Evolutionary conservation across 2,113 vertebrate species (phyloP), one percentile per base, ranked within the genome.

Genomic region (Petromus typicus): DNA sequence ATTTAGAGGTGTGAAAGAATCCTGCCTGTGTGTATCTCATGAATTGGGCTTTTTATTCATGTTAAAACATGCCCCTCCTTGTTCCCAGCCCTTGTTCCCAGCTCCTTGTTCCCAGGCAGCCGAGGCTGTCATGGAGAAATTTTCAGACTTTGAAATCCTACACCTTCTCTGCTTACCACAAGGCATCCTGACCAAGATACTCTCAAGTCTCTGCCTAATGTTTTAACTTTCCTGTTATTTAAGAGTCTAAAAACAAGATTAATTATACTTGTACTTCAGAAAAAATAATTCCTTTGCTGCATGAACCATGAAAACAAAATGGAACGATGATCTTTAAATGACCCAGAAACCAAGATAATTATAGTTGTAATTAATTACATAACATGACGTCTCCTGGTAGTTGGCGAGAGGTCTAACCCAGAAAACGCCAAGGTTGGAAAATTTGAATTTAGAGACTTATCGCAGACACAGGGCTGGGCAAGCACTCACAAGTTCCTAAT

Each of bases 351-450:
- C 95, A 97, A 98, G 96, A 97, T 96, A 97, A 97, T 96, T 97
- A 98, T 97, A 96, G 95, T 97, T 97, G 96, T 98, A 97, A 98
- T 98, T 98, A 98, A 98, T 98, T 97, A 98, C 96, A 96, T 96
- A 97, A 97, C 93, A 92, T 67, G 64, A 85, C 27, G 43, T 97
- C 96, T 92, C 90, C 85, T 66, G 90, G 87, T 92, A 94, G 96
- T 69, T 92, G 92, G 94, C 90, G 56, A 76, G 90, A 97, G 91
- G 96, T 95, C 97, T 97, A 96, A 98, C 89, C 94, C 89, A 97
- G 96, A 97, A 97, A 97, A 95, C 78, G 81, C 91, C 0, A 45
- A 97, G 91, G 94, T 59, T 94, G 80, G 91, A 61, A 97, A 90
- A 93, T 84, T 54, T 89, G 93, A 93, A 97, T 95, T 89, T 61